Evolutionary conservation across 1,140 invertebrate species (phyloP).

Genomic region (Pseudomyrmex cubaensis): DNA sequence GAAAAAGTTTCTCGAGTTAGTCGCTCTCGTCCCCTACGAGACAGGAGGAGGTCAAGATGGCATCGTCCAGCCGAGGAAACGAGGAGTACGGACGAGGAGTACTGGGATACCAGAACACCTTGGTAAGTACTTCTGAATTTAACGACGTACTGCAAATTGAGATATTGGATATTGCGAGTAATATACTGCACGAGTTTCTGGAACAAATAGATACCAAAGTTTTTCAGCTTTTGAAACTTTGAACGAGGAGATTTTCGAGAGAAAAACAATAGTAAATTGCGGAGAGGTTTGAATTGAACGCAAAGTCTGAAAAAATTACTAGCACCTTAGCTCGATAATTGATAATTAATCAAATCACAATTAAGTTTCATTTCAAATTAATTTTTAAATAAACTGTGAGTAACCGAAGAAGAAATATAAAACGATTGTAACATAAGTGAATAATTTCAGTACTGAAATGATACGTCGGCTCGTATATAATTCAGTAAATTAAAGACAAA

Average conservation of each 20-base stretch:
- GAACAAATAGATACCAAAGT: too few species aligned
- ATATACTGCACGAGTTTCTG: too few species aligned
- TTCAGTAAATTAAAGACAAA: conserved; percentile 8
- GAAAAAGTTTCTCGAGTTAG: neutral
- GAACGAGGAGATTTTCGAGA: neutral
- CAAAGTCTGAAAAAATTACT: neutral
- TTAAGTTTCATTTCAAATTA: neutral
- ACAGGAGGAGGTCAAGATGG: conserved; percentile 70
- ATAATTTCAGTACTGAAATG: conserved; percentile 29
- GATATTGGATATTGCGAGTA: neutral
- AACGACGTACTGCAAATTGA: neutral
- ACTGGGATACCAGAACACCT: conserved; percentile 91
- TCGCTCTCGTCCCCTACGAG: conserved; percentile 16
- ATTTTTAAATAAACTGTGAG: neutral
- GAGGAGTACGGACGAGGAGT: conserved; percentile 86
- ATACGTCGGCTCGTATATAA: neutral
- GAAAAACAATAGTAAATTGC: neutral
- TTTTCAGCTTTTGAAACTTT: neutral
- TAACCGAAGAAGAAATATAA: neutral
- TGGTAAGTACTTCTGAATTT: conserved; percentile 87
- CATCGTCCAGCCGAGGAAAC: conserved; percentile 69
- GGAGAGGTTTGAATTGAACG: neutral
- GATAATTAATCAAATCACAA: too few species aligned
- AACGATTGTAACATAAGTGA: neutral
- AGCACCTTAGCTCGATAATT: neutral